phyloP scores from a whole-genome alignment of 2,113 vertebrate genomes.

The Pimephales promelas region DNA sequence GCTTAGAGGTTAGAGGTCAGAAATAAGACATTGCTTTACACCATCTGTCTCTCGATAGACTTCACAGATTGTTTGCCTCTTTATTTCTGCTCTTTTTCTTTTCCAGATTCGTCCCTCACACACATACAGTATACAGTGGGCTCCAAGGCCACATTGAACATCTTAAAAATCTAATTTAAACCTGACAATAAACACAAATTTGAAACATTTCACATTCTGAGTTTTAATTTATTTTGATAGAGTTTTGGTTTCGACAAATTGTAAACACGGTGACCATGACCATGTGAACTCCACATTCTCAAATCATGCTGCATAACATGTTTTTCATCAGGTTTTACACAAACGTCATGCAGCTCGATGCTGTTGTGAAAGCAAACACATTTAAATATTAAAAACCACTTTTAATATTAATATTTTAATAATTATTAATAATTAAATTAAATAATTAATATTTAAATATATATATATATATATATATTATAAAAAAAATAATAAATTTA shows the following conservation, averaged over 20 bases:
- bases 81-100: conserved; percentile 61
- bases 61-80: not conserved
- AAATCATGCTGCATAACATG: not conserved
- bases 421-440: not conserved
- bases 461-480: no score
- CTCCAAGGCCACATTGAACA: not conserved
- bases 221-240: conserved; percentile 2
- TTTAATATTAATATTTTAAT: not conserved
- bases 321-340: not conserved
- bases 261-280: conserved; percentile 7
- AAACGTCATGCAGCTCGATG: not conserved
- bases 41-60: conserved; percentile 11
- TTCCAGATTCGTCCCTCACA: not conserved
- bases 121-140: not conserved
- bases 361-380: not conserved
- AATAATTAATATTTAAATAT: no score
- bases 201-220: not conserved
- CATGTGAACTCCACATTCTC: conserved; percentile 4
- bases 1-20: conserved; percentile 27
- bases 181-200: not conserved
- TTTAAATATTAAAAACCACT: not conserved
- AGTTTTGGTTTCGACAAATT: not conserved
- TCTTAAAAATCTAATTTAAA: conserved; percentile 21
- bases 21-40: conserved; percentile 38
- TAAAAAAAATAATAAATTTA: not conserved